Conservation (phyloP, 2,797 vertebrate genomes). For the Acipenser oxyrinchus region DNA sequence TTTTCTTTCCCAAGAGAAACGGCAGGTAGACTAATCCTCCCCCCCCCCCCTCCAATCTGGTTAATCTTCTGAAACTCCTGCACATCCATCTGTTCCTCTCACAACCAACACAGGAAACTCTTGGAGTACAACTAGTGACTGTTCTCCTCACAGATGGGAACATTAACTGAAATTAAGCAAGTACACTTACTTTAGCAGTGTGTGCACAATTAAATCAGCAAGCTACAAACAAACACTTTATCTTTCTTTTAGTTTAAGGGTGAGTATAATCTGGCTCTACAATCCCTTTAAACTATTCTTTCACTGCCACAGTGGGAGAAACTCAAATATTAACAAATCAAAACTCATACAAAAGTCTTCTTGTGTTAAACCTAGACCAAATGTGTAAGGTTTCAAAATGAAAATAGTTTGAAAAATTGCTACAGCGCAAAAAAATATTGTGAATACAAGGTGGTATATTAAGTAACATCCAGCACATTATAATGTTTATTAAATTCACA, state of each 20-base stretch:
- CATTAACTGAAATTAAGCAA: constrained; percentile 15
- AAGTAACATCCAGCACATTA: no score
- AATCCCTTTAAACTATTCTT: no score
- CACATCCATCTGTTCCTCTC: constrained; percentile 12
- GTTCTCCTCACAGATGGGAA: constrained; percentile 15
- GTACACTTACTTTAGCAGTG: constrained; percentile 20
- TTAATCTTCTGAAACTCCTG: constrained; percentile 8
- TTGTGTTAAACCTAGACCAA: no score
- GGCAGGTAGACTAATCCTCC: constrained; percentile 8
- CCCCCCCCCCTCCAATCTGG: constrained; percentile 7
- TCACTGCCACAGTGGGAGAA: no score
- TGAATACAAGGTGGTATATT: no score
- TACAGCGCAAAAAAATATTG: no score
- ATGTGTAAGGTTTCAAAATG: no score
- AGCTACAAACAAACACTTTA: constrained; percentile 13
- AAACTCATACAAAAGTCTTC: no score
- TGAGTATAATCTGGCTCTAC: no score
- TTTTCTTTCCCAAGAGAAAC: constrained; percentile 10
- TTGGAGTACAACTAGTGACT: constrained; percentile 1
- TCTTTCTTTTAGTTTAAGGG: background rate
- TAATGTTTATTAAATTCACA: no score
- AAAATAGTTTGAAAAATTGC: no score
- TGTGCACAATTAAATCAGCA: constrained; percentile 11
- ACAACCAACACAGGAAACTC: constrained; percentile 7
- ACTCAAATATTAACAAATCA: no score